A percentile compares a stretch with the other conserved stretches of the same genome.
These are phyloP conservation scores for Synaphobranchus kaupii DNA, from an alignment of 2,797 vertebrate species.

Conservation along the genomic window DNA sequence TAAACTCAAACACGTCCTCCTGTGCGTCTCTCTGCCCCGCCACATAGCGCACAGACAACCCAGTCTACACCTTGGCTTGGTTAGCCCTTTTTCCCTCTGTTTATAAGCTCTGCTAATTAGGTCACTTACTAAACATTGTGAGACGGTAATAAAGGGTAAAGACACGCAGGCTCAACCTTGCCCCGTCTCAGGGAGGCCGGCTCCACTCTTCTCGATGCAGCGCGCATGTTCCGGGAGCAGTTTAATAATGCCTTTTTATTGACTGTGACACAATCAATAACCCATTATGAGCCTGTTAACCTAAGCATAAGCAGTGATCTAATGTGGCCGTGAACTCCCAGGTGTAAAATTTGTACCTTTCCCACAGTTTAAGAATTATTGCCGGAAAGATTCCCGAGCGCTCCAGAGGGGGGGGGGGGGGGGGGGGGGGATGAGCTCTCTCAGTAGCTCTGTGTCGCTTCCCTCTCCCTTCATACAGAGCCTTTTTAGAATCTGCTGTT, in stretches of 20 bases:
- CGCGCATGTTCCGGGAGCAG: conserved; percentile 14
- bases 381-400: conserved; percentile 2
- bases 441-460: not conserved
- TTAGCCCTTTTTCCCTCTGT: conserved; percentile 16
- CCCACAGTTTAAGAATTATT: conserved; percentile 25
- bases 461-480: conserved; percentile 1
- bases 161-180: conserved; percentile 16
- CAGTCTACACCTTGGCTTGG: conserved; percentile 27
- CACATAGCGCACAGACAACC: conserved; percentile 20
- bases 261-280: conserved; percentile 53
- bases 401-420: not conserved
- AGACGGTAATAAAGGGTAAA: not conserved
- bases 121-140: conserved; percentile 38
- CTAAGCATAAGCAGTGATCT: conserved; percentile 33
- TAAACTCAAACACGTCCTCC: conserved; percentile 18
- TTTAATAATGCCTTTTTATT: conserved; percentile 46
- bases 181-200: conserved; percentile 46
- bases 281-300: conserved; percentile 54
- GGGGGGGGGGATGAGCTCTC: not conserved
- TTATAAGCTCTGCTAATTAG: conserved; percentile 38
- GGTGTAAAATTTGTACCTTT: conserved; percentile 33
- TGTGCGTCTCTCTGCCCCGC: conserved; percentile 22
- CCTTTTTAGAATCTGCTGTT: conserved; percentile 10
- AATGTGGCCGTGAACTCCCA: conserved; percentile 20
- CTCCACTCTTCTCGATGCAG: conserved; percentile 16